Conservation (phyloP, 2,888 invertebrate species). For the Strigamia maritima region DNA sequence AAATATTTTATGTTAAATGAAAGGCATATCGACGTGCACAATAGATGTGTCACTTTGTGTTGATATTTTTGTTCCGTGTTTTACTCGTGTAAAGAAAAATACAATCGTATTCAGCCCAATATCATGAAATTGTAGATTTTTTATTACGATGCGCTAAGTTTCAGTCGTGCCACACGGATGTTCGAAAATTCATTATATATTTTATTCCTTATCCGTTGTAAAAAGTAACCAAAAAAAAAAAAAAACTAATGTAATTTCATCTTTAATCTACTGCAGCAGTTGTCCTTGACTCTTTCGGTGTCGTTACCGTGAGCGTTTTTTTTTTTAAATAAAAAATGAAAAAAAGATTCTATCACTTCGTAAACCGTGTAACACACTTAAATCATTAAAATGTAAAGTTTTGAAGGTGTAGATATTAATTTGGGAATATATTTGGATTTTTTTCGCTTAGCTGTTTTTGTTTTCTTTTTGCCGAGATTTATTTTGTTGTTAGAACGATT, state of each 20-base stretch:
- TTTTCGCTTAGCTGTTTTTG: neutral
- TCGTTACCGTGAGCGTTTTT: neutral
- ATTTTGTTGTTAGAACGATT: neutral
- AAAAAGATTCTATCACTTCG: too few relatives aligned
- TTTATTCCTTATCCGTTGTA: neutral
- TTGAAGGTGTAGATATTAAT: conserved; percentile 4
- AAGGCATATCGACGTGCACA: neutral
- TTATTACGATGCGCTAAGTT: neutral
- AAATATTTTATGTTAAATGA: neutral
- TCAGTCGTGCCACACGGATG: neutral
- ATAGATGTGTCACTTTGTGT: neutral
- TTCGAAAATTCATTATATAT: neutral
- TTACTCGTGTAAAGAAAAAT: neutral
- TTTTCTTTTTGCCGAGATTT: neutral
- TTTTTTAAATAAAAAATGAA: neutral
- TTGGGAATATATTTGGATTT: neutral
- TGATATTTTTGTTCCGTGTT: neutral
- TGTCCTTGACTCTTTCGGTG: neutral
- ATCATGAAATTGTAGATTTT: neutral
- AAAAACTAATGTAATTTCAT: neutral
- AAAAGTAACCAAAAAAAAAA: neutral
- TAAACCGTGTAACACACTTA: neutral
- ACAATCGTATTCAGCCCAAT: neutral
- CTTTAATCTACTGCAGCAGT: conserved; percentile 16
- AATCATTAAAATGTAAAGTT: neutral